phyloP scores from a whole-genome alignment of 2,113 vertebrate genomes.

The Dromiciops gliroides region DNA sequence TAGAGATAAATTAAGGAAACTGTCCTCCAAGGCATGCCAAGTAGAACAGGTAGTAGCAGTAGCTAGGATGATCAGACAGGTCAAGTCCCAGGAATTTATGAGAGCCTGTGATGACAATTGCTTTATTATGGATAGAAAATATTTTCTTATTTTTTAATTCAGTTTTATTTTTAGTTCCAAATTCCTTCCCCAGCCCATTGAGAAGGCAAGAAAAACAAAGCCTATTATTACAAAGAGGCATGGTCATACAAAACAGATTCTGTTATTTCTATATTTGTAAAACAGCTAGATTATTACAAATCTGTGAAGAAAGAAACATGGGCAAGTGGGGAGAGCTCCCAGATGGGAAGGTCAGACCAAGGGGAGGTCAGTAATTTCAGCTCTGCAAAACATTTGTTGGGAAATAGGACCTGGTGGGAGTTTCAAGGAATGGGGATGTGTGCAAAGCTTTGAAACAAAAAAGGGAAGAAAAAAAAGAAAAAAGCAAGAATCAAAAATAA shows the following conservation, averaged over 20 bases:
- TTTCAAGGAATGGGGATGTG: background rate
- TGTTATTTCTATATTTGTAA: background rate
- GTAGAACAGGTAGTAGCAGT: background rate
- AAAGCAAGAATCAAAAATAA: background rate
- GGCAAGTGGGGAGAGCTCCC: background rate
- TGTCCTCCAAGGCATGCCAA: background rate
- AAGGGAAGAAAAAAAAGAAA: too few relatives aligned
- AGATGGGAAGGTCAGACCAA: background rate
- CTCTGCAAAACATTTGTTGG: background rate
- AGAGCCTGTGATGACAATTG: background rate
- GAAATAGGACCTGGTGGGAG: too few relatives aligned
- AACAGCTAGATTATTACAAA: background rate
- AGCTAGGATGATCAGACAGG: background rate
- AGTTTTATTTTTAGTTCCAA: background rate
- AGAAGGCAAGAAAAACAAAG: background rate
- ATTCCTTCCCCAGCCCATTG: background rate
- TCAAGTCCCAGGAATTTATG: background rate
- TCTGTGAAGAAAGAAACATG: background rate
- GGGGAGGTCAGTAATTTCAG: background rate
- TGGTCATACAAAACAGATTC: background rate
- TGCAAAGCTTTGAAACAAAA: background rate
- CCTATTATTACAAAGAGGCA: background rate
- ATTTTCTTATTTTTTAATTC: background rate
- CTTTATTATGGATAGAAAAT: background rate
- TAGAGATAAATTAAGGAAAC: background rate